A percentile compares a stretch with the other conserved stretches of the same genome.
Evolutionary conservation across 2,113 vertebrate genomes (phyloP).

Genomic region (Erythrocebus patas): DNA sequence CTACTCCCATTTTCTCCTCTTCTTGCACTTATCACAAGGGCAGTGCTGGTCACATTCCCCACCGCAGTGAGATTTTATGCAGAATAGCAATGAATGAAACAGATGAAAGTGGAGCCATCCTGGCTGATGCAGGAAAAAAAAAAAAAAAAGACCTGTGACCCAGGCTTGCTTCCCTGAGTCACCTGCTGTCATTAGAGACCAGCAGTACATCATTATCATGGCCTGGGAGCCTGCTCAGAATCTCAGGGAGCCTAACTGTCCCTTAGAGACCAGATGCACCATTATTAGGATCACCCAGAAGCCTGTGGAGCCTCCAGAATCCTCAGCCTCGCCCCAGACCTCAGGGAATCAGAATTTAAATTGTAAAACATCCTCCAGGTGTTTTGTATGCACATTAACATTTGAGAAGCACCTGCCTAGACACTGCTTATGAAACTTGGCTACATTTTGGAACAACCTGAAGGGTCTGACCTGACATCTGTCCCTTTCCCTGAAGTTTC

Average conservation of each 20-base stretch:
- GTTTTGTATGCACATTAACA: background rate
- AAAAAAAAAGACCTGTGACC: background rate
- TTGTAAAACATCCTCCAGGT: background rate
- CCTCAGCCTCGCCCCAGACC: background rate
- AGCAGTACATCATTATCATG: too few species aligned
- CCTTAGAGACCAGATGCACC: background rate
- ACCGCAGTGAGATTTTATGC: background rate
- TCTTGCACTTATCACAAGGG: background rate
- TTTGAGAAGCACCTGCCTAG: background rate
- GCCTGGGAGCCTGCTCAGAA: background rate
- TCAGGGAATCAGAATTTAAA: background rate
- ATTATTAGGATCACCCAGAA: accelerated
- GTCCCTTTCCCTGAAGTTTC: background rate
- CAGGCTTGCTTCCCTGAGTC: background rate
- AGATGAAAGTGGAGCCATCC: background rate
- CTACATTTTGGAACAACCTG: background rate
- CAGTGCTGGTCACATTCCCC: background rate
- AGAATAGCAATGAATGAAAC: background rate
- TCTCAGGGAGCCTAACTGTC: background rate
- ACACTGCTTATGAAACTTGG: background rate
- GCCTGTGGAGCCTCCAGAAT: background rate
- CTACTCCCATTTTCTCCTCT: accelerated
- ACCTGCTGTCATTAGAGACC: background rate
- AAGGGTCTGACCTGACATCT: background rate
- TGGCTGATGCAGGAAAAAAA: background rate